A percentile compares a stretch with the other conserved stretches of the same genome.
Evolutionary conservation across 1,140 invertebrate genomes (phyloP).

Genomic region (Caenorhabditis remanei): DNA sequence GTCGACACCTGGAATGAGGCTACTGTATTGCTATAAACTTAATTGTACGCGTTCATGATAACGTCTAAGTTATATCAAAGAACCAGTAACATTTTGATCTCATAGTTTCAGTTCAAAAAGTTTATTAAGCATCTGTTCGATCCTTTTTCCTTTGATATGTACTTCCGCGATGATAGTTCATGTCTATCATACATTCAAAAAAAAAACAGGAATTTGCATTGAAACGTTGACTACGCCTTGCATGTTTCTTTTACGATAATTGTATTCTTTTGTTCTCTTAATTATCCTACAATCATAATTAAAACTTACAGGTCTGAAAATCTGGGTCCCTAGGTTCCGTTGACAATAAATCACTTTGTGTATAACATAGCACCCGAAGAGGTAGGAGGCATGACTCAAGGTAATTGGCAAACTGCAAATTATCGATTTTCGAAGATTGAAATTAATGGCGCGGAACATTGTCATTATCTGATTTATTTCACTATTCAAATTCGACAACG

Average conservation of each 20-base stretch:
- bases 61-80: background rate
- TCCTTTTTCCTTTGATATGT: no score
- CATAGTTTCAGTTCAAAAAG: no score
- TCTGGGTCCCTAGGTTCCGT: slow-evolving; percentile 69
- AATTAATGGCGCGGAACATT: slow-evolving; percentile 33
- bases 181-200: no score
- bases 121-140: no score
- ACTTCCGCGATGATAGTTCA: no score
- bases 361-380: slow-evolving; percentile 76
- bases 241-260: no score
- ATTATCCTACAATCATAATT: background rate
- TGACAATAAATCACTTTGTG: slow-evolving; percentile 72
- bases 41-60: background rate
- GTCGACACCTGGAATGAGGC: slow-evolving; percentile 37
- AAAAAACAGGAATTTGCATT: no score
- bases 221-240: no score
- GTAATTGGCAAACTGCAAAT: slow-evolving; percentile 76
- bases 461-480: slow-evolving; percentile 24
- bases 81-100: no score
- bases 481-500: background rate
- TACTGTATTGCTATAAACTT: background rate
- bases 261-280: background rate
- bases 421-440: slow-evolving; percentile 49
- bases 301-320: slow-evolving; percentile 62
- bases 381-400: slow-evolving; percentile 75